Evolutionary conservation across 2,797 vertebrate genomes (phyloP), one percentile per base, ranked within the genome.

Genomic region (Leucoraja ocellata): DNA sequence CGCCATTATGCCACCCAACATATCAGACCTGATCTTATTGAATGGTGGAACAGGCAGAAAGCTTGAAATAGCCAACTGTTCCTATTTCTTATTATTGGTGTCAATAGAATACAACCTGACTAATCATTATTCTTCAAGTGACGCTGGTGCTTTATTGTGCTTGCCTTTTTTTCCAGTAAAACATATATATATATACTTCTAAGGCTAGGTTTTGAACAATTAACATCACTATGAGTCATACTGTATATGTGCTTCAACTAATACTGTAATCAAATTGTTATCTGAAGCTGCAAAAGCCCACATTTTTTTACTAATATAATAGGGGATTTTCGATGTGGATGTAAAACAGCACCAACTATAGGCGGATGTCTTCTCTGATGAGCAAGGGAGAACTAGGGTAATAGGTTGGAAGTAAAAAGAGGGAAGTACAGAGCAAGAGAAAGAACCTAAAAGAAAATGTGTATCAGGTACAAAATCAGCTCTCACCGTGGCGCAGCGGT

Each of bases 251-350:
- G 84, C 68, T 88, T 88, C 32, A 68, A 68, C 84, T 68, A 88
- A 88, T 32, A 88, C n/a, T 68, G 84, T 36, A 65, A 88, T 18
- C n/a, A 68, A 88, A 68, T 14, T 68, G 61, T 14, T 88, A 88
- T 88, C 32, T 88, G 84, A 18, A 32, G 63, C 61, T 68, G 61
- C 36, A 36, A 68, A 16, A 68, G 63, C 61, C 61, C n/a, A 68
- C 84, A 21, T 88, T 65, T n/a, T 88, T 88, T 88, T 14, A 88
- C 28, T 6, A 86, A 86, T 14, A 32, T 61, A 5, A 1, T 68
- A 23, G 84, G 84, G 84, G 84, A 88, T 88, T 88, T 88, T 88
- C 16, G 21, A 68, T 68, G 36, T 88, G 84, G 84, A 36, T 36
- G 63, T 28, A 86, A 86, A 86, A 86, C 83, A 86, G n/a, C 25